A percentile compares a stretch with the other conserved stretches of the same genome.
Evolutionary conservation across 1,140 invertebrate genomes (phyloP).

Genomic region (Aphelenchoides avenae): DNA sequence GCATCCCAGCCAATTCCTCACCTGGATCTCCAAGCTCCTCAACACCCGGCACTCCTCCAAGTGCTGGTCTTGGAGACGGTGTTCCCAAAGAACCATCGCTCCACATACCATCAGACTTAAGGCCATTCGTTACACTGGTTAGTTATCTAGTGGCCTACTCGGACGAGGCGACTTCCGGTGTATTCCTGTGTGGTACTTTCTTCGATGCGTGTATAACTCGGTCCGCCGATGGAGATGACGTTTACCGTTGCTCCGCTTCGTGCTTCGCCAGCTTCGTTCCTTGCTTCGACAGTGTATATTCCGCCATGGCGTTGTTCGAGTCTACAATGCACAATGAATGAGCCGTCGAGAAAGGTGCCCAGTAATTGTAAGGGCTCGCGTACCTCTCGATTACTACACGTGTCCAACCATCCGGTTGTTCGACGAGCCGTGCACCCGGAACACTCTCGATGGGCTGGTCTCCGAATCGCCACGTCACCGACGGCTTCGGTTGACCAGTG

Average conservation of each 20-base stretch:
- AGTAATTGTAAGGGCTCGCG: conserved; percentile 3
- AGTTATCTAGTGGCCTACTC: too few relatives aligned
- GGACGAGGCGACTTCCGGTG: too few relatives aligned
- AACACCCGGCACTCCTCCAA: too few relatives aligned
- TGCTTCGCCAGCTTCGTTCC: conserved; percentile 71
- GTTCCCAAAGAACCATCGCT: too few relatives aligned
- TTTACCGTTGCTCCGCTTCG: conserved; percentile 75
- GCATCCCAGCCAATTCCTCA: background rate
- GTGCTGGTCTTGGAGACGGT: too few relatives aligned
- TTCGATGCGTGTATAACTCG: too few relatives aligned
- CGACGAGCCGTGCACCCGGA: conserved; percentile 56
- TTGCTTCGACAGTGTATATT: conserved; percentile 73
- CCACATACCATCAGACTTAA: too few relatives aligned
- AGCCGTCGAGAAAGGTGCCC: background rate
- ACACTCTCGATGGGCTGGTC: conserved; percentile 55
- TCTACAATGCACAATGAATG: conserved; percentile 7
- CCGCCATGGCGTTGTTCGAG: conserved; percentile 67
- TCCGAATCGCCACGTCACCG: conserved; percentile 63
- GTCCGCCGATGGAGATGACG: conserved; percentile 61
- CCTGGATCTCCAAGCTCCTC: conserved; percentile 19
- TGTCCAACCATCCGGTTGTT: conserved; percentile 45
- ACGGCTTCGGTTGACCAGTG: conserved; percentile 61
- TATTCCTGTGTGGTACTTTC: too few relatives aligned
- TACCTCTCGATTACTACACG: conserved; percentile 39
- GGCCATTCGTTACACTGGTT: too few relatives aligned